Conservation (phyloP, 92 coral and sea anemone species). For the Epizoanthus ramosus region DNA sequence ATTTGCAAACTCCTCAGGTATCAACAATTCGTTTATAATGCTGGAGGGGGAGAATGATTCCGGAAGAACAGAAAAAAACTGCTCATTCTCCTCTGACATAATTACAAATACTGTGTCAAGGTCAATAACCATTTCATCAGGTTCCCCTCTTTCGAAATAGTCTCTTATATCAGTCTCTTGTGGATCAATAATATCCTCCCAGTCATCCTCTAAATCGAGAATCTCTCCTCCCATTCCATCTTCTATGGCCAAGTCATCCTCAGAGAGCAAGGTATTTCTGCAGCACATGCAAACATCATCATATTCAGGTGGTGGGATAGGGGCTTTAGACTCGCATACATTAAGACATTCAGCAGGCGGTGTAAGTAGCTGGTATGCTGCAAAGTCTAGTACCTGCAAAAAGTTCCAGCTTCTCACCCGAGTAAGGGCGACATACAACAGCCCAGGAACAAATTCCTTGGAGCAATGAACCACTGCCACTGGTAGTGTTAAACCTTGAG, state of each 20-base stretch:
- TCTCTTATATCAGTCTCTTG: not conserved
- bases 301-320: too few species aligned
- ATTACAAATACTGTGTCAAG: not conserved
- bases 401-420: too few species aligned
- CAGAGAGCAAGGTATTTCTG: too few species aligned
- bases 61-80: not conserved
- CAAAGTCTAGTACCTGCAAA: slow-evolving; percentile 32
- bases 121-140: not conserved
- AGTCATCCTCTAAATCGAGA: not conserved
- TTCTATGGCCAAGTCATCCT: not conserved
- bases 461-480: slow-evolving; percentile 1
- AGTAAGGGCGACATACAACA: not conserved
- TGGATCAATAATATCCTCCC: not conserved
- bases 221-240: not conserved
- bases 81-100: not conserved
- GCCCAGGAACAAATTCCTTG: not conserved
- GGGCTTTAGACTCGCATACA: not conserved
- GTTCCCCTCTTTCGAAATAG: slow-evolving; percentile 10
- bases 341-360: slow-evolving; percentile 8
- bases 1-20: not conserved
- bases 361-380: not conserved
- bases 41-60: not conserved
- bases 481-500: not conserved
- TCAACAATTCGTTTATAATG: not conserved
- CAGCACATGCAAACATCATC: too few species aligned